Evolutionary conservation across 2,797 vertebrate species (phyloP).

Genomic region (Acanthopagrus latus): DNA sequence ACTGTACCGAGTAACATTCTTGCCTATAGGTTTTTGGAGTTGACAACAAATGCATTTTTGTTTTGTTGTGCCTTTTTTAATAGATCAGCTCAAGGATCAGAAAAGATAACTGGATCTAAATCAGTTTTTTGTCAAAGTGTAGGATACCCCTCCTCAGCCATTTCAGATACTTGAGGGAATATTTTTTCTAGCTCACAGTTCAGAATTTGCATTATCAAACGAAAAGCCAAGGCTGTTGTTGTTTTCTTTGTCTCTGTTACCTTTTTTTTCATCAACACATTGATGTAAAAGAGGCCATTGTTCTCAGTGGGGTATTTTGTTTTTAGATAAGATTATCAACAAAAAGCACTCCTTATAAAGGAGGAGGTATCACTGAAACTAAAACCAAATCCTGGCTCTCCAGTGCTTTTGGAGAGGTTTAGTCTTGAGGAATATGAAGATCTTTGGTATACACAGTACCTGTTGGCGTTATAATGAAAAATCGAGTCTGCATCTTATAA

Average conservation of each 20-base stretch:
- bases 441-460: not conserved
- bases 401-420: constrained; percentile 5
- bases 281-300: constrained; percentile 14
- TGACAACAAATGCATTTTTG: constrained; percentile 21
- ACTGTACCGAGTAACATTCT: constrained; percentile 18
- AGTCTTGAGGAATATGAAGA: not conserved
- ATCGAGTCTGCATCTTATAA: not conserved
- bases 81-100: not conserved
- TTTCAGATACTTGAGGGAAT: not conserved
- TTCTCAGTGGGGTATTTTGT: constrained; percentile 1
- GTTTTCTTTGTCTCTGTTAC: not conserved
- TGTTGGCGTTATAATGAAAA: not conserved
- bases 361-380: not conserved
- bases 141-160: not conserved
- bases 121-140: not conserved
- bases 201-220: constrained; percentile 7
- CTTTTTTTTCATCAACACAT: constrained; percentile 2
- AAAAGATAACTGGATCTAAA: not conserved
- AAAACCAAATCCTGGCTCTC: not conserved
- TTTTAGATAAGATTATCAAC: constrained; percentile 1
- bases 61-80: not conserved
- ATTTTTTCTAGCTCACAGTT: not conserved
- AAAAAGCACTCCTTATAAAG: not conserved
- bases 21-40: constrained; percentile 20
- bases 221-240: not conserved